Evolutionary conservation across 2,888 invertebrate species (phyloP), one percentile per base, ranked within the genome.

Genomic region (Limulus polyphemus): DNA sequence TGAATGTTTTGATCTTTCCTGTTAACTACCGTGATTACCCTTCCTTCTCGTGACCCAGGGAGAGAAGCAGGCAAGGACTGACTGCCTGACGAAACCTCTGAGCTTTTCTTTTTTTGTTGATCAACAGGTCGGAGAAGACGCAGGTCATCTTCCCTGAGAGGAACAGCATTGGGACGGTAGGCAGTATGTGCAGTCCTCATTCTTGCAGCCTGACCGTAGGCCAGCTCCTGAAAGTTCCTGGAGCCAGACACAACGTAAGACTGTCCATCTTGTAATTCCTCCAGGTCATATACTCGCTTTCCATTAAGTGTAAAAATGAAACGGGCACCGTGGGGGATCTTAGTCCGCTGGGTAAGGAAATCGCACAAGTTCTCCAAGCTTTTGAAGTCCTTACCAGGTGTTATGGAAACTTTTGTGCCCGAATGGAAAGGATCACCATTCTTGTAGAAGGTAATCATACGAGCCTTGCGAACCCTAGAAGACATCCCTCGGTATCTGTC

Each of bases 261-360:
- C 16, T 87, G 87, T n/a, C 90, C 91, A 73, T 92, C 90, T 74
- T 90, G 88, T 66, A 93, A 78, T 73, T 92, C 90, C 72, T 88
- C 92, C 70, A 90, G 80, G 74, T 84, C 82, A 75, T 86, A 85
- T 74, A 93, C 88, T 62, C 90, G 81, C 70, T 87, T 86, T 0
- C 94, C 94, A 68, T 93, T 91, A 84, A 91, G 88, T 10, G 89
- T 88, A 77, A 93, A 95, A 70, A 95, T 85, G 77, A 90, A 89
- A 60, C 91, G 82, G 7, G 94, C 92, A 7, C 93, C 93, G 63
- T 89, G 81, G 3, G 91, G 90, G 68, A 93, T 79, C 73, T 91
- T 89, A 81, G 93, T 83, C 70, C 91, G 83, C 67, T 90, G 83
- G 10, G 91, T 92, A 60, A 95, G 80, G 74, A 91, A 86, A 74